Evolutionary conservation across 92 coral and sea anemone species (phyloP).

Genomic region (Phenganax stokvisi): DNA sequence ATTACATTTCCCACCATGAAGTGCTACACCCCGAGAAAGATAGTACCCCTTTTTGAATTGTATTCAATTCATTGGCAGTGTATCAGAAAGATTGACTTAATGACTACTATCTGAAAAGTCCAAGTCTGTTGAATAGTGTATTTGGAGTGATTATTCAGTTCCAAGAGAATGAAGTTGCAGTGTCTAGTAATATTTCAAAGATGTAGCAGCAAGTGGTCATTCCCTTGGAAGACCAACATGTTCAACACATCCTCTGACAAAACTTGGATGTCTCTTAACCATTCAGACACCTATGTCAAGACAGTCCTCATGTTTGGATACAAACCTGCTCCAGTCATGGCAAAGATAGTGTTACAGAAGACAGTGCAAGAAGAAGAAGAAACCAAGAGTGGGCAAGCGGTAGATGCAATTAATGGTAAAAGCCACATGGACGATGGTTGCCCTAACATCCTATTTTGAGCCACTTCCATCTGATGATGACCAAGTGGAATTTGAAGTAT

Average conservation of each 20-base stretch:
- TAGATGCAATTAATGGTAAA: conserved; percentile 45
- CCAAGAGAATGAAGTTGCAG: conserved; percentile 47
- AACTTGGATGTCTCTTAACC: conserved; percentile 37
- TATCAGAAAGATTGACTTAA: conserved; percentile 10
- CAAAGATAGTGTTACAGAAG: conserved; percentile 43
- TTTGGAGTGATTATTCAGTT: conserved; percentile 38
- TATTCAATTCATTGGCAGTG: conserved; percentile 11
- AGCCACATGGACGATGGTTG: conserved; percentile 49
- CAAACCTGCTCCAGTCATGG: conserved; percentile 39
- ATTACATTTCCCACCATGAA: too few relatives aligned
- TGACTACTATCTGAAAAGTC: conserved; percentile 11
- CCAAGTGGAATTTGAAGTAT: too few relatives aligned
- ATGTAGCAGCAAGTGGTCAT: conserved; percentile 45
- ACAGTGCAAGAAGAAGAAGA: conserved; percentile 47
- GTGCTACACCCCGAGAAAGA: conserved; percentile 5
- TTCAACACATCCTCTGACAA: conserved; percentile 50
- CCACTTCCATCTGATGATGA: too few relatives aligned
- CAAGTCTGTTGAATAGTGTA: conserved; percentile 2
- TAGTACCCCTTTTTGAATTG: conserved; percentile 7
- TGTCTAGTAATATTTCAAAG: conserved; percentile 37
- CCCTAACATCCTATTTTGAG: too few relatives aligned
- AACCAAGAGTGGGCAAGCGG: conserved; percentile 43
- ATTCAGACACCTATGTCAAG: conserved; percentile 40
- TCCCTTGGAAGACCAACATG: conserved; percentile 48
- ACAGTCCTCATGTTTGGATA: conserved; percentile 34